Base-by-base conservation (phyloP, 2,113 vertebrate genomes). In the Syngnathoides biaculeatus region DNA sequence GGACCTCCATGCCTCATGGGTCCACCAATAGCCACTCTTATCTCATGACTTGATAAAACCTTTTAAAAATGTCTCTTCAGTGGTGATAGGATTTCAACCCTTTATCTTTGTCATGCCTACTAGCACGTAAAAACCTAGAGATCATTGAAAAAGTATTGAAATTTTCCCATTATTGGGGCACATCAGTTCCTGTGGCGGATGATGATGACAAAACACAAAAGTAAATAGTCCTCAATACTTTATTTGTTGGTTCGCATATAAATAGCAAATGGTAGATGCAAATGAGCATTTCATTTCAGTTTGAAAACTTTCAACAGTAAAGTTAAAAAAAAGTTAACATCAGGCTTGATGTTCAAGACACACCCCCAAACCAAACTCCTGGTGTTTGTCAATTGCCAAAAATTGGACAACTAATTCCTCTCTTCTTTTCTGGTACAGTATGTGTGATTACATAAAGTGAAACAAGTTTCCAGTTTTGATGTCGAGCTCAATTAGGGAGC, bases 191-290 rank as follows among this genome's bases (percentile, higher is more conserved):
- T 48, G 0, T 40, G 17, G 65, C 20, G 26, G 22, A 38, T 45
- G 50, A 13, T 13, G n/a, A 42, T 24, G 73, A 78, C n/a, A 74
- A 60, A 24, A 73, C 39, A n/a, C 30, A 38, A 47, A 20, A 64
- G 40, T 35, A 35, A 35, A 52, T 38, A 52, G 77, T 78, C 48
- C 69, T 53, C 60, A 19, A 24, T 50, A 42, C 17, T 86, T 88
- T 85, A 85, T 85, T 89, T 38, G 65, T 77, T 15, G n/a, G 73
- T 79, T 72, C 30, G 63, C 74, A 80, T 74, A 64, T 45, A 67
- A 83, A 70, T 57, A 56, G 62, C 73, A 75, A 65, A 65, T n/a
- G 55, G 11, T 57, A 26, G 26, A 38, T 35, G 43, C 43, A 68
- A 65, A 71, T 42, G 12, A 67, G 57, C 40, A 35, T 75, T 69